Percentiles rank a stretch among this genome's conserved stretches.
Conservation (phyloP, 2,113 vertebrate genomes). For the Dendropsophus ebraccatus region DNA sequence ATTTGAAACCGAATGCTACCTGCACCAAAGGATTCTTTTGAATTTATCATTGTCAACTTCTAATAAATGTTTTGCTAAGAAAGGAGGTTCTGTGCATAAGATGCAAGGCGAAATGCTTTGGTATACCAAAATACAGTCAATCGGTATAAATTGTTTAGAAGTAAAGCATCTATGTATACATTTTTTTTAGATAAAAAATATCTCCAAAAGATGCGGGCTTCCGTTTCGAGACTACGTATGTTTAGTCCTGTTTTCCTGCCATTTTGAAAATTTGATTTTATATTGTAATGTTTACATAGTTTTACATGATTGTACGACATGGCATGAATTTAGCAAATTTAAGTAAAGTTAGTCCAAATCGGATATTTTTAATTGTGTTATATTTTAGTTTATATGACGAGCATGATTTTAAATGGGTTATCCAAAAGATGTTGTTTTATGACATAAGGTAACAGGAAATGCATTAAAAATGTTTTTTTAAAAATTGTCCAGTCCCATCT, state of each 20-base stretch:
- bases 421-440: too few relatives aligned
- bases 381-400: too few relatives aligned
- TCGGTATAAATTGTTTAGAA: conserved; percentile 15
- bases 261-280: background rate
- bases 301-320: background rate
- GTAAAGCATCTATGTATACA: conserved; percentile 1
- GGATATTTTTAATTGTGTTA: too few relatives aligned
- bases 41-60: conserved; percentile 83
- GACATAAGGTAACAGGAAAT: too few relatives aligned
- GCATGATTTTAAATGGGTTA: too few relatives aligned
- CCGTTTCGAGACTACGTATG: background rate
- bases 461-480: too few relatives aligned
- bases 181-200: conserved; percentile 2
- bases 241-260: background rate
- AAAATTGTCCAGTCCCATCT: too few relatives aligned
- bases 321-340: background rate
- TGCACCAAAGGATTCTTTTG: conserved; percentile 81
- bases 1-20: conserved; percentile 83
- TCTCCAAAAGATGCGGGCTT: conserved; percentile 4
- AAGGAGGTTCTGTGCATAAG: conserved; percentile 3
- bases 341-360: background rate
- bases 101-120: background rate
- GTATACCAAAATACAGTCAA: conserved; percentile 36
- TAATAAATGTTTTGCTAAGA: conserved; percentile 71
- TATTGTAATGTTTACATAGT: background rate